A percentile compares a stretch with the other conserved stretches of the same genome.
Conservation (phyloP, 2,113 vertebrate species). For the Macaca fascicularis region T2T-MFA8v1.1 NC_088392.1:45003001-45003500, state of each 20-base stretch:
- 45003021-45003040: neutral
- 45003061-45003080: constrained; percentile 7
- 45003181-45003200: accelerated
- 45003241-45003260: neutral
- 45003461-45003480: neutral
- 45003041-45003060: neutral
- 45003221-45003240: neutral
- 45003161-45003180: accelerated
- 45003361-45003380: neutral
- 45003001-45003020: neutral
- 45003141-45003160: neutral
- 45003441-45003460: neutral
- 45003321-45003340: neutral
- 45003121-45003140: neutral
- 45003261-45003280: neutral
- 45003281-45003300: neutral
- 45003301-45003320: neutral
- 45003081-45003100: neutral
- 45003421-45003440: neutral
- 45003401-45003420: neutral
- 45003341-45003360: neutral
- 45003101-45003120: neutral
- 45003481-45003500: neutral
- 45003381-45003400: neutral
- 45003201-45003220: neutral